Conservation (phyloP, 2,797 vertebrate species). For the Clarias fuscus region DNA sequence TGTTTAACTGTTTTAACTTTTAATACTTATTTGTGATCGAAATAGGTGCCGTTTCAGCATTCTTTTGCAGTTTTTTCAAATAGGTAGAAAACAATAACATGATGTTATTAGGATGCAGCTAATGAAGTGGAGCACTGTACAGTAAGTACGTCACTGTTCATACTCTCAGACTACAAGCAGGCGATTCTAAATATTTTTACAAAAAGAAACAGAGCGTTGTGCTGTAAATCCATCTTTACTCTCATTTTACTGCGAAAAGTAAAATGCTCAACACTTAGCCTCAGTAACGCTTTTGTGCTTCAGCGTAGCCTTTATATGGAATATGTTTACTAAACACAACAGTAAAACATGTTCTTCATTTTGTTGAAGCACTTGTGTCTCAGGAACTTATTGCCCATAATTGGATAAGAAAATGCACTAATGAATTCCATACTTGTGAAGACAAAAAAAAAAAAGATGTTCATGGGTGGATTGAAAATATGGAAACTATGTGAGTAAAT, state of each 20-base stretch:
- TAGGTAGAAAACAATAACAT: not conserved
- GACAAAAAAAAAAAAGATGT: not conserved
- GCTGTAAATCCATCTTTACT: not conserved
- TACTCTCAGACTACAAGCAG: not conserved
- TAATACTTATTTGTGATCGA: not conserved
- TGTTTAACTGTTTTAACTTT: not conserved
- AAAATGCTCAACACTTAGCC: not conserved
- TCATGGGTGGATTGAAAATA: no score
- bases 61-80: not conserved
- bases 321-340: not conserved
- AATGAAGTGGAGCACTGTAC: not conserved
- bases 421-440: not conserved
- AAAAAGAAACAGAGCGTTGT: not conserved
- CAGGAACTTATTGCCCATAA: not conserved
- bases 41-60: not conserved
- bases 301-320: not conserved
- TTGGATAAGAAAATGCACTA: conserved; percentile 15
- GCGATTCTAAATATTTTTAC: not conserved
- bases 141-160: not conserved
- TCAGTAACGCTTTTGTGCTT: not conserved
- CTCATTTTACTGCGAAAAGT: not conserved
- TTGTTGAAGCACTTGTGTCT: not conserved
- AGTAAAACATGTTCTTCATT: not conserved
- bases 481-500: no score
- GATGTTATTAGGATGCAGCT: not conserved